Evolutionary conservation across 2,888 invertebrate species (phyloP), one percentile per base, ranked within the genome.

Genomic region (Rhingia rostrata): DNA sequence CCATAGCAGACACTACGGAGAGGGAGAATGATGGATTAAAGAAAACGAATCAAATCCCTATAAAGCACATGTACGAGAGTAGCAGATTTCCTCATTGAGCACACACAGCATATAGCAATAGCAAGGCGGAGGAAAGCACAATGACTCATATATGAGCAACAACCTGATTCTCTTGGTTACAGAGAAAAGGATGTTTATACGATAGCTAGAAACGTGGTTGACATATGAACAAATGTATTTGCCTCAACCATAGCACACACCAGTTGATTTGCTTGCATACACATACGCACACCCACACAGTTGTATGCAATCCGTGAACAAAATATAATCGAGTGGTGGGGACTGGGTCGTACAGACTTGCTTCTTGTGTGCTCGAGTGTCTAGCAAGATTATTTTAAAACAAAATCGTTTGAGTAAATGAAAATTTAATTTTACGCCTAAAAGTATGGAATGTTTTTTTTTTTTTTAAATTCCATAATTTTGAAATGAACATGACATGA

Each of bases 131-230:
- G 9, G 69, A 39, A 66, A 32, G 51, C 51, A 60, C 37, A 60
- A 67, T 61, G 60, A 67, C 60, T 77, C 67, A 67, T 54, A 30
- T 61, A 54, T 77, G 67, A 77, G 77, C 77, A 77, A 77, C 69
- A 77, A 77, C 61, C 39, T 61, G 54, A 33, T 30, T 45, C 22
- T 7, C 51, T 41, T 70, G 10, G 56, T 39, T 51, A 51, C 47
- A 33, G 14, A 12, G 14, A 33, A 60, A 54, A 54, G 43, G 61
- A 72, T 61, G 43, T 64, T 64, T 64, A 35, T n/a, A 54, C n/a
- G 12, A 43, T 49, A 51, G 53, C 35, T 45, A 56, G 51, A 56
- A 56, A 60, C 9, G 39, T 47, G 47, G 64, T 53, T 22, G 58
- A 41, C 75, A 39, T 78, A 49, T 33, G 39, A 47, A 53, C 33